Evolutionary conservation across 2,113 vertebrate genomes (phyloP).

Genomic region (Ceuthmochares aereus): DNA sequence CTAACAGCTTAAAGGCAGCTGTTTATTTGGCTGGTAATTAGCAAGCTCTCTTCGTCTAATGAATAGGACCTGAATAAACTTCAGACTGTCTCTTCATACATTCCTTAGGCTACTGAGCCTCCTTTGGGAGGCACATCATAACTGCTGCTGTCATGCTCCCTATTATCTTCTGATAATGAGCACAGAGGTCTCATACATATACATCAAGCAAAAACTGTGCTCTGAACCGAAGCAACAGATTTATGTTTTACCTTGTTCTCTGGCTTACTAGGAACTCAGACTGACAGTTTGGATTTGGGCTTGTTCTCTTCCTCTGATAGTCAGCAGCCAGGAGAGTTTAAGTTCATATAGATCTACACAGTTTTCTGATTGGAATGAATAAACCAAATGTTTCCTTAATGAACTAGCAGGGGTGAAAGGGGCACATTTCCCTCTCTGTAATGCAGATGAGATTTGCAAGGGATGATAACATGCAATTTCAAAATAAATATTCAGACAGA

Average conservation of each 20-base stretch:
- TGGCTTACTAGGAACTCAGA: not conserved
- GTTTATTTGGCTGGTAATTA: not conserved
- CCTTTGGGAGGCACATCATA: not conserved
- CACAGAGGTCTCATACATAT: fast-evolving
- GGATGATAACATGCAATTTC: not conserved
- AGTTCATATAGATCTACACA: not conserved
- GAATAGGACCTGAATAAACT: not conserved
- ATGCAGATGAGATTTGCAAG: not conserved
- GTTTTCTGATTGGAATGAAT: not conserved
- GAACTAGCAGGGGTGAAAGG: not conserved
- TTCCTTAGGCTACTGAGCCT: not conserved
- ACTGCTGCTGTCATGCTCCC: not conserved
- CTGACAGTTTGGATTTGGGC: not conserved
- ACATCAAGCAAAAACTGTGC: not conserved
- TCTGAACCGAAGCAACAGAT: not conserved
- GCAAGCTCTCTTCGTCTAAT: not conserved
- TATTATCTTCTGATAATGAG: not conserved
- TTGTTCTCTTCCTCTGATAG: not conserved
- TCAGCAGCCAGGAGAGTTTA: not conserved
- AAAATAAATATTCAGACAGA: not conserved
- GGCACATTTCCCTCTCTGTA: not conserved
- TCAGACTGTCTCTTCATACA: not conserved
- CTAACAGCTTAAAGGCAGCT: not conserved
- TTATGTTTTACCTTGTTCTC: not conserved
- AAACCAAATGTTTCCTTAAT: not conserved